Evolutionary conservation across 2,888 invertebrate genomes (phyloP).

Genomic region (Thecocarcelia acutangulata): DNA sequence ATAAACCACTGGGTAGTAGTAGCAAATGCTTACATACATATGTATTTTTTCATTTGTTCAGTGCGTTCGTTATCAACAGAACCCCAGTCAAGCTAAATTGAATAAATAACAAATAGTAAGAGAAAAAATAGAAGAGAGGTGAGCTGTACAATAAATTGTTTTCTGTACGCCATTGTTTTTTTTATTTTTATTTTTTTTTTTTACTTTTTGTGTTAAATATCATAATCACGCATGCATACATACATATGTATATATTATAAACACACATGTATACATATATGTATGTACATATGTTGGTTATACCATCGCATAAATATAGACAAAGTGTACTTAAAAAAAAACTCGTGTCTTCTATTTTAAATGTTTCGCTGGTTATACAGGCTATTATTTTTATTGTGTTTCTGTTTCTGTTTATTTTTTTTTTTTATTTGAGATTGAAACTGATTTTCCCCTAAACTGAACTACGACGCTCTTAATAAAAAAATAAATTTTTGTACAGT

Average conservation of each 20-base stretch:
- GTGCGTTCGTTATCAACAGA: not conserved
- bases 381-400: not conserved
- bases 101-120: not conserved
- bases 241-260: not conserved
- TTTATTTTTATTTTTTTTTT: conserved; percentile 15
- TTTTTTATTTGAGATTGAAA: not conserved
- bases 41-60: not conserved
- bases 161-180: conserved; percentile 3
- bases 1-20: too few species aligned
- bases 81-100: not conserved
- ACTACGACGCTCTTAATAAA: too few species aligned
- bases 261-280: not conserved
- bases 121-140: not conserved
- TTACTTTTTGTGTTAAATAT: not conserved
- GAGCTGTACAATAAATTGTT: not conserved
- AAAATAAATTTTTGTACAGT: conserved; percentile 19
- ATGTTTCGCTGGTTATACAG: not conserved
- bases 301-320: not conserved
- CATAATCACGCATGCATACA: not conserved
- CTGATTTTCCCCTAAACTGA: too few species aligned
- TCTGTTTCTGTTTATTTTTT: not conserved
- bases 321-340: too few species aligned
- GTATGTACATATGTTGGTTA: not conserved
- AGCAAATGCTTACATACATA: not conserved
- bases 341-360: not conserved